Evolutionary conservation across 30 jellyfish, hydroid and myxozoan species (phyloP).

Genomic region (Aurelia sp.): DNA sequence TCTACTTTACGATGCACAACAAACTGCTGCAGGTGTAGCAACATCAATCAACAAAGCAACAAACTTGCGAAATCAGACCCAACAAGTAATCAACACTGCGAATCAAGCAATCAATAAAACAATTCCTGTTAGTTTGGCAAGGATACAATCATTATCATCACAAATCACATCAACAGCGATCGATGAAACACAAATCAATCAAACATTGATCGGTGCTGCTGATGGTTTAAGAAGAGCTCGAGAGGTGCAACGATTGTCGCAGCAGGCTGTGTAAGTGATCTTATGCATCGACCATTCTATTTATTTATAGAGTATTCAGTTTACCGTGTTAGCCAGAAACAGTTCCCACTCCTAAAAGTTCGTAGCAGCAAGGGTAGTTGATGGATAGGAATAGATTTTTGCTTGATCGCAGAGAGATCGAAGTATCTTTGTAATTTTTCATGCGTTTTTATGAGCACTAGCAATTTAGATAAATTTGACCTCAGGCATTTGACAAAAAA

Average conservation of each 20-base stretch:
- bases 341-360: too few species aligned
- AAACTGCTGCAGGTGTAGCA: constrained; percentile 67
- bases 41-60: constrained; percentile 56
- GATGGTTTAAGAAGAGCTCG: constrained; percentile 85
- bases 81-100: constrained; percentile 45
- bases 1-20: constrained; percentile 78
- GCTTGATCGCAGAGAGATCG: too few species aligned
- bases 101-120: constrained; percentile 53
- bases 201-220: constrained; percentile 84
- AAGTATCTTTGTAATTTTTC: too few species aligned
- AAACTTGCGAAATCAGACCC: constrained; percentile 65
- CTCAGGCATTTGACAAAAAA: too few species aligned
- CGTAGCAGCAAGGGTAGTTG: too few species aligned
- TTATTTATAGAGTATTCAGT: too few species aligned
- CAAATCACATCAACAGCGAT: constrained; percentile 75
- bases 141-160: constrained; percentile 75
- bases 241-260: constrained; percentile 87
- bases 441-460: too few species aligned
- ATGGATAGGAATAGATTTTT: too few species aligned
- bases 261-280: constrained; percentile 84
- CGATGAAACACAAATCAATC: constrained; percentile 83
- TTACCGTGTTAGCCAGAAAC: too few species aligned
- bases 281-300: too few species aligned
- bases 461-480: too few species aligned
- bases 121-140: constrained; percentile 62